A percentile compares a stretch with the other conserved stretches of the same genome.
phyloP scores from a whole-genome alignment of 2,113 vertebrate species.

The Engraulis encrasicolus region DNA sequence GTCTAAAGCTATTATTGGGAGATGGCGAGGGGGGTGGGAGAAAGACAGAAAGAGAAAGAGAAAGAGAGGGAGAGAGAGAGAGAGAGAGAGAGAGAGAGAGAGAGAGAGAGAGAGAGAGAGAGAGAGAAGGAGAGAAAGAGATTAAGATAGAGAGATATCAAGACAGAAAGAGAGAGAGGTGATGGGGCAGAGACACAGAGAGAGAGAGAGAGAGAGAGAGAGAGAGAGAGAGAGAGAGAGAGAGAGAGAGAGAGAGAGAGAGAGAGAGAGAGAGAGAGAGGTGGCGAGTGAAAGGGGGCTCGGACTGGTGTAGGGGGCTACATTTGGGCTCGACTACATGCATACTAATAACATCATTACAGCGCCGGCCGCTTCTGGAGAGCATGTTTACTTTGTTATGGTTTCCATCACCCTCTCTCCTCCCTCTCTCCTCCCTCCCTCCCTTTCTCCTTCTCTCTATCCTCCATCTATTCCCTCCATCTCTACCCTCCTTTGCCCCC shows the following conservation, averaged over 20 bases:
- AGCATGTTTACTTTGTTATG: slow-evolving; percentile 91
- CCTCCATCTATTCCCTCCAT: slow-evolving; percentile 77
- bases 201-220: background rate
- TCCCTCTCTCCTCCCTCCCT: slow-evolving; percentile 23
- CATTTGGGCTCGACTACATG: slow-evolving; percentile 90
- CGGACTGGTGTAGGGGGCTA: slow-evolving; percentile 86
- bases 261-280: slow-evolving; percentile 30
- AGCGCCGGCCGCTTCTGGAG: slow-evolving; percentile 81
- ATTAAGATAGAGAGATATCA: background rate
- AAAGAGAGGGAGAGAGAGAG: slow-evolving; percentile 42
- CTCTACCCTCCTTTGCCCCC: slow-evolving; percentile 24
- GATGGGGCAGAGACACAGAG: background rate
- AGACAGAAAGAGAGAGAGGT: background rate
- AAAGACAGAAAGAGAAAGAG: slow-evolving; percentile 5
- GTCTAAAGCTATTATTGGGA: slow-evolving; percentile 80
- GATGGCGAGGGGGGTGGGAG: too few relatives aligned
- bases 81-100: slow-evolving; percentile 54
- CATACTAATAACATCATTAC: slow-evolving; percentile 96
- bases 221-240: background rate
- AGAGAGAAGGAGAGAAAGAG: too few relatives aligned
- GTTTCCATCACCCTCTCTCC: slow-evolving; percentile 86
- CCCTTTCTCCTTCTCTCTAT: slow-evolving; percentile 59
- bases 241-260: background rate
- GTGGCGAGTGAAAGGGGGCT: slow-evolving; percentile 63
- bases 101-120: too few relatives aligned